These are phyloP conservation scores for Drosophila lutescens DNA, from an alignment of 2,888 invertebrate genomes.

Conservation along the genomic window DNA sequence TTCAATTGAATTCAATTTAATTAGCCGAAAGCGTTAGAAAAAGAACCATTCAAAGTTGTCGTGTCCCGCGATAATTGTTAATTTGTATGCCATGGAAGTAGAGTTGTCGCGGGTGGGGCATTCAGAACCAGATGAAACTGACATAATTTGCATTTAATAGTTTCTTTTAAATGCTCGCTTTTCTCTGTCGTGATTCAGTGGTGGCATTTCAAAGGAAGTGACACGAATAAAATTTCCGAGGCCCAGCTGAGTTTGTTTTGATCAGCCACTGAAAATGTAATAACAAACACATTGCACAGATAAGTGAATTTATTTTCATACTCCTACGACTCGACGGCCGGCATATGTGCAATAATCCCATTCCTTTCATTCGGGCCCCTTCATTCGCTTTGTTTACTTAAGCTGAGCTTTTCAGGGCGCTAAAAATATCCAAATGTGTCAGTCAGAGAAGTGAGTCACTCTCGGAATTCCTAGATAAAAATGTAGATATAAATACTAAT, in stretches of 20 bases:
- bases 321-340: slow-evolving; percentile 18
- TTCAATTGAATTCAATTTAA: slow-evolving; percentile 80
- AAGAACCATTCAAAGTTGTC: slow-evolving; percentile 42
- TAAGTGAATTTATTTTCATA: slow-evolving; percentile 3
- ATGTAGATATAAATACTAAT: background rate
- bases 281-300: slow-evolving; percentile 30
- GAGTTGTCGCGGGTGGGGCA: slow-evolving; percentile 23
- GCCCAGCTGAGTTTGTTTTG: slow-evolving; percentile 26
- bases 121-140: slow-evolving; percentile 56
- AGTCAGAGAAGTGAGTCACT: slow-evolving; percentile 10
- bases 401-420: slow-evolving; percentile 15
- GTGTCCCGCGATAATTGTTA: slow-evolving; percentile 47
- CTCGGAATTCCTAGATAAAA: background rate
- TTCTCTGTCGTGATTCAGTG: slow-evolving; percentile 32
- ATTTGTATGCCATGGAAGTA: slow-evolving; percentile 65
- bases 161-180: slow-evolving; percentile 24
- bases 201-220: slow-evolving; percentile 22
- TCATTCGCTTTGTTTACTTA: slow-evolving; percentile 21
- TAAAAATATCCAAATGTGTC: slow-evolving; percentile 23
- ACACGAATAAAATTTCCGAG: slow-evolving; percentile 13
- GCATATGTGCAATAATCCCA: slow-evolving; percentile 4
- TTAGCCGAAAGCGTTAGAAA: slow-evolving; percentile 76
- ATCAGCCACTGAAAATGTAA: slow-evolving; percentile 20
- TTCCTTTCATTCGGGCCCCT: slow-evolving; percentile 22
- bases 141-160: slow-evolving; percentile 77